Percentiles rank a stretch among this genome's conserved stretches.
phyloP scores from a whole-genome alignment of 2,113 vertebrate genomes.

The Columba janthina region DNA sequence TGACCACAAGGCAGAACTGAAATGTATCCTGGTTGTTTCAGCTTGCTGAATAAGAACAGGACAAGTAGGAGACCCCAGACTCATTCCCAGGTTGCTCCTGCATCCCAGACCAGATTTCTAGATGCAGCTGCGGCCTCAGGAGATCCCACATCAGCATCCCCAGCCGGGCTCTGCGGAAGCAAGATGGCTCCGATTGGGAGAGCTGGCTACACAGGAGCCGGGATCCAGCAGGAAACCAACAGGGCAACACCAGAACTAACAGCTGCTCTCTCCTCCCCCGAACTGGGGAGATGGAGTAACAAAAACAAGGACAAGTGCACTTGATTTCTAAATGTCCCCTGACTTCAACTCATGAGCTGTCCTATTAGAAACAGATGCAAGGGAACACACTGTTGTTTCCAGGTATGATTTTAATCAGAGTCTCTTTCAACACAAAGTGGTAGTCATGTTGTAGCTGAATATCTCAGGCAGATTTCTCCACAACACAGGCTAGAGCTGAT shows the following conservation, averaged over 20 bases:
- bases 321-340: background rate
- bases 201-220: background rate
- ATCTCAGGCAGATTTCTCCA: background rate
- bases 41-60: background rate
- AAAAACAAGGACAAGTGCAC: background rate
- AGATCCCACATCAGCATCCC: background rate
- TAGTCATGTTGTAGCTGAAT: background rate
- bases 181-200: background rate
- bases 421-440: background rate
- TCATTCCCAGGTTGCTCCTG: background rate
- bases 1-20: background rate
- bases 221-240: background rate
- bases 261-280: background rate
- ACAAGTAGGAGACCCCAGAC: background rate
- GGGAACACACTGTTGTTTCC: accelerated
- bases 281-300: background rate
- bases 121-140: background rate
- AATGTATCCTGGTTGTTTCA: background rate
- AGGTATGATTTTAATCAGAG: background rate
- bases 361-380: background rate
- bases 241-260: background rate
- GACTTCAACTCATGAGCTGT: background rate
- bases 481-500: background rate
- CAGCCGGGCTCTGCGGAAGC: background rate
- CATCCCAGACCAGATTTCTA: background rate